Conservation (phyloP, 2,797 vertebrate genomes). For the Orestias chungarensis region DNA sequence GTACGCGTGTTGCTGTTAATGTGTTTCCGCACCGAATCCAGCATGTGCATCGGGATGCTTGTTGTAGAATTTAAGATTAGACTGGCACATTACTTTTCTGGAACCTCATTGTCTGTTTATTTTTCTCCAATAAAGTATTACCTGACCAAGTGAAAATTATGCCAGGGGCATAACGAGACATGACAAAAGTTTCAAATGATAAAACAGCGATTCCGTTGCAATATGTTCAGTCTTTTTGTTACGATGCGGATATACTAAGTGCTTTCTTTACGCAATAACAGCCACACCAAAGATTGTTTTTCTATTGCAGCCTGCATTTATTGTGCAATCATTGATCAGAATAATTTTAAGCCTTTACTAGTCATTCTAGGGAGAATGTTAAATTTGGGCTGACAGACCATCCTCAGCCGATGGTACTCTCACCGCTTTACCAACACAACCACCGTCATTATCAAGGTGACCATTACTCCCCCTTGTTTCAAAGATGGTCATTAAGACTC, state of each 20-base stretch:
- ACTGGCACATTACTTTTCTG: neutral
- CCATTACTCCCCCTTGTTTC: conserved; percentile 71
- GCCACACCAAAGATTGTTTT: neutral
- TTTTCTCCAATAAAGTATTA: neutral
- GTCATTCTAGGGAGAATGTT: conserved; percentile 45
- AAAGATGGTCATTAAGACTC: conserved; percentile 69
- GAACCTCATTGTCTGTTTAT: neutral
- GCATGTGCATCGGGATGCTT: neutral
- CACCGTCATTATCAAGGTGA: conserved; percentile 76
- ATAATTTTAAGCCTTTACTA: conserved; percentile 37
- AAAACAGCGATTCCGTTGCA: neutral
- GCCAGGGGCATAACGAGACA: neutral
- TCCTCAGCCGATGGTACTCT: conserved; percentile 33
- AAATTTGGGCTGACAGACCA: conserved; percentile 37
- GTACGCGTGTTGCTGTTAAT: neutral
- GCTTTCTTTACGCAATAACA: neutral
- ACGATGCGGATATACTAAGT: neutral
- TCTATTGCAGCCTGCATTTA: neutral
- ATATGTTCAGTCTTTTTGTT: neutral
- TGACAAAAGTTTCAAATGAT: neutral
- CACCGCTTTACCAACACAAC: conserved; percentile 42
- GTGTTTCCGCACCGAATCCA: neutral
- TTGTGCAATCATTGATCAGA: neutral
- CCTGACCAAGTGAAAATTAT: neutral
- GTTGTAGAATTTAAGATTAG: neutral